These are phyloP conservation scores for Auanema freiburgensis DNA, from an alignment of 2,888 invertebrate genomes.

Conservation along the genomic window DNA sequence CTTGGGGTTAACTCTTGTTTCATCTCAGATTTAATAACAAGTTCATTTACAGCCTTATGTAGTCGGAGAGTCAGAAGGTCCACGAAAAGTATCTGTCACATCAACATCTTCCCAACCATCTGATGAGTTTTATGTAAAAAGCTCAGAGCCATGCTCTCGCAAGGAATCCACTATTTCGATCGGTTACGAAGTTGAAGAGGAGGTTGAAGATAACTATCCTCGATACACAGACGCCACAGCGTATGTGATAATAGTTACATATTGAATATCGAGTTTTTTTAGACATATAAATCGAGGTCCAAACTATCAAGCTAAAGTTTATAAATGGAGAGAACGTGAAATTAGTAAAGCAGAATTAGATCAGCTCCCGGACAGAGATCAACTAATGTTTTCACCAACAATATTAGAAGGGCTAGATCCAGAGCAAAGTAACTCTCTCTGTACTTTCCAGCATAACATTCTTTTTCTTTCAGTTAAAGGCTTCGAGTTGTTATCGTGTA, in stretches of 20 bases:
- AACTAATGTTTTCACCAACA: conserved; percentile 48
- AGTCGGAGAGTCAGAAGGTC: conserved; percentile 51
- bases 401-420: conserved; percentile 49
- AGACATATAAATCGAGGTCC: conserved; percentile 46
- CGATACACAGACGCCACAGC: conserved; percentile 37
- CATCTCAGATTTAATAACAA: background rate
- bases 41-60: conserved; percentile 16
- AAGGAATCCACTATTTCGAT: conserved; percentile 27
- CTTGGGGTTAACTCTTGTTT: background rate
- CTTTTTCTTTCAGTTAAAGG: conserved; percentile 51
- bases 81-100: conserved; percentile 57
- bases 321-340: conserved; percentile 59
- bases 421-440: conserved; percentile 34
- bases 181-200: conserved; percentile 30
- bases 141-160: conserved; percentile 6
- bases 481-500: conserved; percentile 58
- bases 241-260: conserved; percentile 19
- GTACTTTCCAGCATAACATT: background rate
- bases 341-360: conserved; percentile 46
- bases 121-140: conserved; percentile 15
- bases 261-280: conserved; percentile 11
- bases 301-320: conserved; percentile 59
- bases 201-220: conserved; percentile 32
- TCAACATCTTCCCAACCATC: conserved; percentile 28
- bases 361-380: conserved; percentile 55